Evolutionary conservation across 2,888 invertebrate genomes (phyloP), one percentile per base, ranked within the genome.

Genomic region (Oxyscelio sp.): DNA sequence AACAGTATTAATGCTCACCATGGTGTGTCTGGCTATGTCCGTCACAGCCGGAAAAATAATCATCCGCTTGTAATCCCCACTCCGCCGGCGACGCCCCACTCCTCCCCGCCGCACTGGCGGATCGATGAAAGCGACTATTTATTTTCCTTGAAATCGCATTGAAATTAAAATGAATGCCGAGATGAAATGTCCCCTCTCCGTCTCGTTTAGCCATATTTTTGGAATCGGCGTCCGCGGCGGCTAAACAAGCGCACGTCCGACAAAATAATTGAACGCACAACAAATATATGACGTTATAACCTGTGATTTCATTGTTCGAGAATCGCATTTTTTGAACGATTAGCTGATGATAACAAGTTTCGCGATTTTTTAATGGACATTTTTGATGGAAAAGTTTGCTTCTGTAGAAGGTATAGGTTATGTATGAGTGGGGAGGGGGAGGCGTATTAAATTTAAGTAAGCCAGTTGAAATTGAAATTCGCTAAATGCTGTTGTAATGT

Each of bases 1-100:
- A n/a, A n/a, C n/a, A n/a, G 89, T 87, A 89, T 90, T 89, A 90
- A 87, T 87, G 87, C 88, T 81, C 88, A 87, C 88, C 88, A 86
- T 88, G 88, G 85, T 82, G 87, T 87, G 71, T 87, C 86, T 86
- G 85, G 87, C 87, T 89, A 82, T 83, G 88, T 89, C 89, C 88
- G 88, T 86, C 89, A 75, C 68, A 52, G 52, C 43, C 61, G 50
- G 59, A 65, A 77, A 77, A 65, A 77, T 77, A 77, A 82, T 77
- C 65, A 59, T 40, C 34, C 58, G 58, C 70, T 50, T 65, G 66
- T 80, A 66, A 38, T 19, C 21, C 17, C 19, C n/a, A n/a, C n/a
- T n/a, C n/a, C n/a, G n/a, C n/a, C n/a, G n/a, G n/a, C n/a, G n/a
- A n/a, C 48, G 9, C 52, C 40, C 27, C 45, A 17, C 43, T 24